phyloP scores from a whole-genome alignment of 2,113 vertebrate species.

The Oxyruncus cristatus region DNA sequence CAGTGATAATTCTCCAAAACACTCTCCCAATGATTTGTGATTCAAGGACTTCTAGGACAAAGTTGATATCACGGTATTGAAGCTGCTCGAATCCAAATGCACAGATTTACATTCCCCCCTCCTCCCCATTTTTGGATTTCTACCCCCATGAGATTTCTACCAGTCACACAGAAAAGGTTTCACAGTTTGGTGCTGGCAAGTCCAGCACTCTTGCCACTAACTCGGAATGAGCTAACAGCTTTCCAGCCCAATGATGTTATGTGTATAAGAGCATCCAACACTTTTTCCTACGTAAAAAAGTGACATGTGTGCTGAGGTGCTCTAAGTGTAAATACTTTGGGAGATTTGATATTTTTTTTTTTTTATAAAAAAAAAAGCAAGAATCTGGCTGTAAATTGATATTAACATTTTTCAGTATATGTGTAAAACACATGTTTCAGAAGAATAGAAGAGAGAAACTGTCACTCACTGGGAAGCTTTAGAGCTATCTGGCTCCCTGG shows the following conservation, averaged over 20 bases:
- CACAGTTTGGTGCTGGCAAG: slow-evolving; percentile 61
- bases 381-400: slow-evolving; percentile 56
- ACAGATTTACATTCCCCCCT: slow-evolving; percentile 18
- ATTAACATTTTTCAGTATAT: slow-evolving; percentile 69
- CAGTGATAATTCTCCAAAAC: slow-evolving; percentile 45
- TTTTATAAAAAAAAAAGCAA: neutral
- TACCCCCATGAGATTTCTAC: slow-evolving; percentile 31
- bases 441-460: slow-evolving; percentile 72
- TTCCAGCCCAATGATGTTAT: slow-evolving; percentile 43
- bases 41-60: slow-evolving; percentile 56
- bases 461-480: slow-evolving; percentile 70
- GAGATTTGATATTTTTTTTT: neutral
- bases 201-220: slow-evolving; percentile 52
- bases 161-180: slow-evolving; percentile 42
- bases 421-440: slow-evolving; percentile 66
- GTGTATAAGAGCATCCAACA: slow-evolving; percentile 61
- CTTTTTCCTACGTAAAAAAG: slow-evolving; percentile 49
- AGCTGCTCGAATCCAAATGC: slow-evolving; percentile 41
- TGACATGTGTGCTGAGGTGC: slow-evolving; percentile 58
- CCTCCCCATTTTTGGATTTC: slow-evolving; percentile 16
- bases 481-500: slow-evolving; percentile 68
- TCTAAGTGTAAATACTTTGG: slow-evolving; percentile 35
- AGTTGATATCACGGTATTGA: neutral
- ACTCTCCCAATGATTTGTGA: slow-evolving; percentile 40
- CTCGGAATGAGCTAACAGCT: slow-evolving; percentile 46